Base-by-base conservation (phyloP, 2,888 invertebrate genomes). In the Argyresthia goedartella region DNA sequence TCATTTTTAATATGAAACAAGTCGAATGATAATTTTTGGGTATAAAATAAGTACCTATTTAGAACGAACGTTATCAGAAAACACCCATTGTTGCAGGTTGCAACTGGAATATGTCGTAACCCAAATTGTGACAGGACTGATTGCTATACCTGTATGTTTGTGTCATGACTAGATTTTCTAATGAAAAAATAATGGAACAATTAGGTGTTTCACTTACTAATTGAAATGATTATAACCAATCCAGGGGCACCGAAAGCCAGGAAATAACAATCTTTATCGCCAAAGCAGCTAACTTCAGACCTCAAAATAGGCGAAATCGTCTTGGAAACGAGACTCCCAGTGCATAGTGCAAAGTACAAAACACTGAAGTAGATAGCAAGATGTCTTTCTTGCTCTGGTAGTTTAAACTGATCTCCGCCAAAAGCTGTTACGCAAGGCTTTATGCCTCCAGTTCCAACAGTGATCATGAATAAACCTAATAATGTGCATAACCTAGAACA, bases 341-440 rank as follows among this genome's bases (percentile, higher is more conserved):
- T 72, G 64, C 90, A 90, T 52, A 90, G 75, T 4, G 86, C 78
- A 67, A 94, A 93, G 74, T 95, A 95, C 63, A 94, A 91, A 3
- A 94, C 74, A 16, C 93, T 93, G 71, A 95, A 95, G 76, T 93
- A 95, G 34, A 89, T 76, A 0, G 90, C 88, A 45, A 93, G 78
- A 64, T 92, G 89, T 56, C 87, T 85, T 13, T 90, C 87, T 76
- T 93, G 91, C 49, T 88, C 81, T 0, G 91, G 91, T 44, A 91
- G 63, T 13, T 79, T 73, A 64, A 94, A 93, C 71, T 94, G 95
- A 72, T 95, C 95, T 0, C 94, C 95, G 3, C 94, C 95, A 68
- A 95, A 95, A 0, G 95, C 91, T 0, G 92, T 87, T 0, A 95
- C 94, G 69, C 94, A 95, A 0, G 95, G 94, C 61, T 95, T 95